These are phyloP conservation scores for Stenolophus ochropezus DNA, from an alignment of 2,888 invertebrate species.

Conservation along the genomic window DNA sequence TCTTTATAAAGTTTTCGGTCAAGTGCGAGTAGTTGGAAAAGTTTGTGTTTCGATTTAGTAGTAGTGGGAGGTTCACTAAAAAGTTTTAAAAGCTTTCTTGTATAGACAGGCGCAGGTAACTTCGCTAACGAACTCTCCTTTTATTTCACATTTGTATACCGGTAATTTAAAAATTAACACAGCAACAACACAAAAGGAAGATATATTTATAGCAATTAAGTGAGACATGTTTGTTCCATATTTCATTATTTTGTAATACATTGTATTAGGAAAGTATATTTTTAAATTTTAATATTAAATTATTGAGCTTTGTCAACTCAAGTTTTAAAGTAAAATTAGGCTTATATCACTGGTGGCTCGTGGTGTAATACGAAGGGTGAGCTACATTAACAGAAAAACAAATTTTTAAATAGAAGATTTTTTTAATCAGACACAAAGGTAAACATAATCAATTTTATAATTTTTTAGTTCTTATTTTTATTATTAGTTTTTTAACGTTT, in stretches of 20 bases:
- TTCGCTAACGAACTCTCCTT: not conserved
- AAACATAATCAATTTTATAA: no score
- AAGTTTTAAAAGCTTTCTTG: conserved; percentile 16
- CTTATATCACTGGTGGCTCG: no score
- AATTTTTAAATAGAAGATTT: no score
- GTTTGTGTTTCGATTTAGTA: conserved; percentile 10
- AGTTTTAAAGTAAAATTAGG: no score
- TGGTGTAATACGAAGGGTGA: no score
- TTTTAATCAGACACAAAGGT: no score
- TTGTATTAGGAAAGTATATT: no score
- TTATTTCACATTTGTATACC: not conserved
- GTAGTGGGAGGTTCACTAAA: not conserved
- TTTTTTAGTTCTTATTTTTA: no score
- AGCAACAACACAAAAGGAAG: not conserved
- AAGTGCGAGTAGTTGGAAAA: conserved; percentile 12
- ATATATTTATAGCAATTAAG: not conserved
- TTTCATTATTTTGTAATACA: not conserved
- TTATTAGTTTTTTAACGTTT: no score
- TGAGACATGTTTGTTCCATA: not conserved
- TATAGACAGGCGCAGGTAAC: not conserved
- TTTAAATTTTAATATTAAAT: no score
- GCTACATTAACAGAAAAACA: no score
- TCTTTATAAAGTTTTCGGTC: conserved; percentile 7
- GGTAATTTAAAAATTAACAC: not conserved
- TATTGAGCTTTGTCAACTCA: no score